Base-by-base conservation (phyloP, 2,797 vertebrate genomes). In the Forpus xanthops region DNA sequence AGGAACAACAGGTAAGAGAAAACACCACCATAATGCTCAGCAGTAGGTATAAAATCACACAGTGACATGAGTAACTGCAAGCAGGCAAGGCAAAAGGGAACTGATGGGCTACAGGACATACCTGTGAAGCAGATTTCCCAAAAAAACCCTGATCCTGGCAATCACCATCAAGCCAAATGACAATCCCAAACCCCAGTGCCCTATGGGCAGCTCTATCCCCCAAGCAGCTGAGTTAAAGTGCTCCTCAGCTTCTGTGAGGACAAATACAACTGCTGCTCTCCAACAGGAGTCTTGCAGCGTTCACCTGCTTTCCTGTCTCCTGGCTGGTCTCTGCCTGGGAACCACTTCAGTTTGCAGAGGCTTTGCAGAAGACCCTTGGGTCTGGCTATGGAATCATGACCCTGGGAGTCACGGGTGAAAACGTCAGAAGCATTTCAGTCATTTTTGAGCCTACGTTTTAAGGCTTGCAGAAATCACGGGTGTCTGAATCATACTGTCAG, bases 401-500 rank as follows among this genome's bases (percentile, higher is more conserved):
- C 28, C 6, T 30, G n/a, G 83, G 39, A 77, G 44, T 31, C 19
- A 30, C 0, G 2, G 47, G 28, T 39, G 28, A 71, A 89, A 89
- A 7, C 30, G 62, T 85, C 50, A 79, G 50, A 79, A 79, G 1
- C 1, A 8, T 82, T 62, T 45, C 47, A 78, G 17, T 58, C 41
- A 50, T 47, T 85, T 95, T 68, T 79, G 50, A 31, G 62, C 31
- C 21, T 79, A 11, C 4, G 0, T 55, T 61, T 85, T 89, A 55
- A 70, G 64, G 70, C 5, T 13, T 4, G 8, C 16, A 35, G 27
- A 8, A 42, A 27, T 49, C 0, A 0, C 0, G 0, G 30, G 21
- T 49, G 11, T 49, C 25, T 45, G 67, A 78, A 23, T 86, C 13
- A 5, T 14, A 33, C 9, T 25, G 18, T 61, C 35, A 45, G 8